Conservation (phyloP, 2,797 vertebrate genomes). For the Schizopygopsis malacanthus region DNA sequence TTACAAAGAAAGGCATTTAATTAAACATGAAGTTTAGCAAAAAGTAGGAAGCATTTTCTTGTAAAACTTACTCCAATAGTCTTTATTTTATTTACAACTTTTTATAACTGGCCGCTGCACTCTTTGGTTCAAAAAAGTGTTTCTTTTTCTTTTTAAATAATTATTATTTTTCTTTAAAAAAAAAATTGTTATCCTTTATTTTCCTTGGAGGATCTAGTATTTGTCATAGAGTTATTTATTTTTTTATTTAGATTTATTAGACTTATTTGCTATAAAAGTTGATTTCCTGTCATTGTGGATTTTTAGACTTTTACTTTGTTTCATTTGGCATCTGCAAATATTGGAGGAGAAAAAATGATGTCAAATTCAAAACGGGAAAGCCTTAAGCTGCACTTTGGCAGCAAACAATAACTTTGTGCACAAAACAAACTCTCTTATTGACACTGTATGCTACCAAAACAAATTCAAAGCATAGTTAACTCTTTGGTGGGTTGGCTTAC, state of each 20-base stretch:
- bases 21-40: background rate
- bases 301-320: background rate
- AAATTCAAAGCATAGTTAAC: background rate
- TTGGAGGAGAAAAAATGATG: too few relatives aligned
- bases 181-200: too few relatives aligned
- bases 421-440: slow-evolving; percentile 15
- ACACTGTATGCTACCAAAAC: background rate
- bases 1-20: background rate
- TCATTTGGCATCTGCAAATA: background rate
- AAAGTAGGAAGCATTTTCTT: background rate
- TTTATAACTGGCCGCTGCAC: background rate
- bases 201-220: background rate
- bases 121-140: background rate
- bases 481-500: background rate
- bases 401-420: slow-evolving; percentile 25
- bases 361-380: too few relatives aligned
- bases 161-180: background rate
- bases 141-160: background rate
- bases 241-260: background rate
- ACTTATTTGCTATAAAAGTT: too few relatives aligned
- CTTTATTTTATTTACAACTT: too few relatives aligned
- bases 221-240: background rate
- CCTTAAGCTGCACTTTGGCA: background rate
- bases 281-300: background rate
- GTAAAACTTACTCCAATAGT: too few relatives aligned